These are phyloP conservation scores for Eurystomus glaucurus DNA, from an alignment of 2,797 vertebrate species.

Conservation along the genomic window DNA sequence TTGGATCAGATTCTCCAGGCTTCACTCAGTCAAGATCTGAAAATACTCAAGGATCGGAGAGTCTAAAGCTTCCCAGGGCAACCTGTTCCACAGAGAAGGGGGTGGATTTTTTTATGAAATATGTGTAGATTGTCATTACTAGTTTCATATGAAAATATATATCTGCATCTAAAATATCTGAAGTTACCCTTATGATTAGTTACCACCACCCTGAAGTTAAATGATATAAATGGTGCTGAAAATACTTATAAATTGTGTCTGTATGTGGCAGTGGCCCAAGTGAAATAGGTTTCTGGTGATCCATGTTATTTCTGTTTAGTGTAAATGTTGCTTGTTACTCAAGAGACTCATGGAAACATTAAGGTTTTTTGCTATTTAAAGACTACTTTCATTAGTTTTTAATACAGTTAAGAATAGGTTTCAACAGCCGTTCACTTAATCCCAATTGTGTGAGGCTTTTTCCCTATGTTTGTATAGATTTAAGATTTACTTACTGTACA, in stretches of 20 bases:
- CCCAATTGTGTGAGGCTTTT: neutral
- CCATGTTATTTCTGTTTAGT: slow-evolving; percentile 29
- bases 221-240: slow-evolving; percentile 36
- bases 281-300: slow-evolving; percentile 54
- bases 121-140: neutral
- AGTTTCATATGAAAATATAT: neutral
- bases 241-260: slow-evolving; percentile 60
- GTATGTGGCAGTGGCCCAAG: slow-evolving; percentile 25
- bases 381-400: neutral
- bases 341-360: neutral
- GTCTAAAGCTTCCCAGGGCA: neutral
- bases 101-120: neutral
- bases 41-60: neutral
- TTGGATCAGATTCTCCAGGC: neutral
- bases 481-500: neutral
- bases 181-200: neutral
- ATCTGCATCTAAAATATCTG: neutral
- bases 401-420: neutral
- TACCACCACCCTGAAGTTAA: neutral
- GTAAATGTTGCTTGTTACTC: neutral
- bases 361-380: neutral
- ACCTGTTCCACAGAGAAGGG: neutral
- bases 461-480: rapidly evolving
- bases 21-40: neutral
- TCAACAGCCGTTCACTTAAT: neutral